Base-by-base conservation (phyloP, 2,797 vertebrate species). In the Heterohyrax brucei region DNA sequence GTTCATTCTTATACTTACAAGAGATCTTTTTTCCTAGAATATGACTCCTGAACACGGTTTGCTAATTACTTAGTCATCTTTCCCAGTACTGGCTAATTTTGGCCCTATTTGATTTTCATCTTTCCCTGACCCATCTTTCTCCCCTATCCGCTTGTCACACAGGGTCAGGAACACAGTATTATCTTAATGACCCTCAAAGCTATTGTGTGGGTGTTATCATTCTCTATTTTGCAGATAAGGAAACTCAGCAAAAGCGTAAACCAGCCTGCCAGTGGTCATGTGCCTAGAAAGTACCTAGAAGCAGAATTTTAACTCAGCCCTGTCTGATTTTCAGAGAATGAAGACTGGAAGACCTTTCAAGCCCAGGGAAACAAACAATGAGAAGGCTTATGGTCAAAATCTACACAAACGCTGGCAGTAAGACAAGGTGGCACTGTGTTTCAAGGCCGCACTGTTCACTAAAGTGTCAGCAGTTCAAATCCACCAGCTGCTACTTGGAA, bases 291-390 rank as follows among this genome's bases (percentile, higher is more conserved):
- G 53, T 33, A 68, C 30, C 33, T 72, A 75, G 44, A 80, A 76
- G 0, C 56, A 44, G 72, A 59, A 75, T 66, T 68, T 93, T 30
- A 70, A 79, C 76, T 73, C n/a, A 3, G 7, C 76, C 76, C 83
- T 94, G 50, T 95, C 56, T 82, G 81, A 82, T 77, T 68, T 76
- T n/a, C 78, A 66, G 46, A 94, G 91, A 62, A 26, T 39, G 22
- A 88, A 93, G 80, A 87, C 21, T 68, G 84, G 3, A 48, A 68
- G 80, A 48, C 48, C 46, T 10, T 56, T 88, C 7, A 64, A 39
- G 56, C 87, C 59, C 24, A 21, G 81, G 50, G 85, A 81, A 81
- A 87, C 56, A 78, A 92, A 80, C 1, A 46, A 56, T 26, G 73
- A 73, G 70, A 91, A 86, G 56, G 76, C 12, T 12, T 12, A 44